Conservation (phyloP, 2,113 vertebrate species). For the Eurystomus gularis region DNA sequence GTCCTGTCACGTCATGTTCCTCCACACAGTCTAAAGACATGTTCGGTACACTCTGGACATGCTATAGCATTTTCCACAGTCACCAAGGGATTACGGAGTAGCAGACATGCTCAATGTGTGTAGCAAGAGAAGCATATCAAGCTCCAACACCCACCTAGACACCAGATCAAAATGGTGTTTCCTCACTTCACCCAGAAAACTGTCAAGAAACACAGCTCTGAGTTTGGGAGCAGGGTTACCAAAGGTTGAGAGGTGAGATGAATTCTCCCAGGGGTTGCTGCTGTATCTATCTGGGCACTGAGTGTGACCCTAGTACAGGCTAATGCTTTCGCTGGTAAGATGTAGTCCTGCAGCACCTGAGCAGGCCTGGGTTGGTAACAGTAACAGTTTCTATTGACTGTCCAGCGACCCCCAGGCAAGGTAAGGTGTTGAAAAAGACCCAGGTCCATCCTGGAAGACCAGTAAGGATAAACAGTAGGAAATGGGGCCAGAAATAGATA, state of each 20-base stretch:
- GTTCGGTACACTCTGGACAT: background rate
- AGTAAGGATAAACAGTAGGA: background rate
- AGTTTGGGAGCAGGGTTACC: background rate
- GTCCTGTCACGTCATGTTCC: background rate
- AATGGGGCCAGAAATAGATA: background rate
- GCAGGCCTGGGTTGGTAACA: fast-evolving
- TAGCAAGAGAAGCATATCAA: background rate
- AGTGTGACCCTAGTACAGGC: background rate
- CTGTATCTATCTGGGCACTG: background rate
- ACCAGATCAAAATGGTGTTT: background rate
- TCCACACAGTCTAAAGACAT: background rate
- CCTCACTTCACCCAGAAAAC: background rate
- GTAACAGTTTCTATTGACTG: background rate
- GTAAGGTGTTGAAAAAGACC: background rate
- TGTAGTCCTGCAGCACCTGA: background rate
- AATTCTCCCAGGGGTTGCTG: background rate
- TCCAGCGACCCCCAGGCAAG: background rate
- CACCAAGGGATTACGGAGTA: background rate
- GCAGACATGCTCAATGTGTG: background rate
- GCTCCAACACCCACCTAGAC: background rate
- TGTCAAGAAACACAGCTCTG: background rate
- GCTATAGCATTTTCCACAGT: background rate
- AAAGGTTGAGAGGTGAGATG: background rate
- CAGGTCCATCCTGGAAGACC: background rate
- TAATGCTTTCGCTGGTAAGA: background rate